A percentile compares a stretch with the other conserved stretches of the same genome.
Evolutionary conservation across 2,113 vertebrate genomes (phyloP).

Genomic region (Butorides virescens): DNA sequence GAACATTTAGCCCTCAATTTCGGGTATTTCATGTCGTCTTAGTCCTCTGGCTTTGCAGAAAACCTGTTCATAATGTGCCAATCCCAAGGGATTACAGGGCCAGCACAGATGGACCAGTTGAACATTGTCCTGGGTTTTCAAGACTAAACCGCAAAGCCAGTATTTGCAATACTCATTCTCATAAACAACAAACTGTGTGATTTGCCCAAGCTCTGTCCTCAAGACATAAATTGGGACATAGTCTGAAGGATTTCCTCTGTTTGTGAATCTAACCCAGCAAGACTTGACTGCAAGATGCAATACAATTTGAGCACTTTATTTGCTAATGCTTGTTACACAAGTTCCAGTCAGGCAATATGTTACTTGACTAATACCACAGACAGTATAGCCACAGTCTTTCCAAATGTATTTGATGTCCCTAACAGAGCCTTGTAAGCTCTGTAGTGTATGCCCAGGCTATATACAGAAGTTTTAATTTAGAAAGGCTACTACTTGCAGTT

Average conservation of each 20-base stretch:
- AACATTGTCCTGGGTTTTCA: neutral
- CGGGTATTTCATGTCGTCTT: neutral
- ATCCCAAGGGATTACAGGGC: neutral
- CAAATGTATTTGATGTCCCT: conserved; percentile 12
- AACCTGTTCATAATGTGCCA: neutral
- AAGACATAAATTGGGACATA: neutral
- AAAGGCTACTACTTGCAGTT: neutral
- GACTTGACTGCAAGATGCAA: neutral
- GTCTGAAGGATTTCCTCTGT: conserved; percentile 45
- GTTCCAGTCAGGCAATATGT: conserved; percentile 12
- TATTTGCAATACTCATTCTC: neutral
- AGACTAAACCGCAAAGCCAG: neutral
- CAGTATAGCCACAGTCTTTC: conserved; percentile 32
- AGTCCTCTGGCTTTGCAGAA: neutral
- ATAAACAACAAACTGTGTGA: neutral
- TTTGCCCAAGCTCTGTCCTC: neutral
- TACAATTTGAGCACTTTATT: neutral
- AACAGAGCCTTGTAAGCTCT: neutral
- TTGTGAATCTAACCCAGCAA: neutral
- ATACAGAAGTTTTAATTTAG: conserved; percentile 33
- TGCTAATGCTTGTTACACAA: neutral
- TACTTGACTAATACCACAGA: neutral
- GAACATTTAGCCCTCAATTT: neutral
- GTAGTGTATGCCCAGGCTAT: neutral
- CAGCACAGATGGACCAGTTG: neutral